Evolutionary conservation across 2,888 invertebrate species (phyloP), one percentile per base, ranked within the genome.

Genomic region (Hesperia comma): DNA sequence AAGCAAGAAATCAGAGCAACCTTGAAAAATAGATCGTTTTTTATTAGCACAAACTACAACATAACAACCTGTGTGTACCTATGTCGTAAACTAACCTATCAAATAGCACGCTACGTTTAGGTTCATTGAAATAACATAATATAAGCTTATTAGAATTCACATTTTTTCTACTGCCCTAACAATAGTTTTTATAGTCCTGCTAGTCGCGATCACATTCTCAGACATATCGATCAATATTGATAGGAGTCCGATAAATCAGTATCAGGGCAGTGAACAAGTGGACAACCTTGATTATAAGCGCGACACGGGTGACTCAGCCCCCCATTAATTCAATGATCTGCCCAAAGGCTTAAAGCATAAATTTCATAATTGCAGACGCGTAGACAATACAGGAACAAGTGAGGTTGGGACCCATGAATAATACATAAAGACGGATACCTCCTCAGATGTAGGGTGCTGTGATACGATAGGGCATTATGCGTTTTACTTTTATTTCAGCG

Each of bases 341-440:
- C 89, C 90, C 85, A 83, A 87, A 90, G 90, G 86, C 84, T 82
- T 82, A 76, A 83, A 82, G 85, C 84, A 91, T 90, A 90, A 87
- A 88, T 89, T 83, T 86, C 80, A 84, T 90, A 89, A 91, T 90
- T 91, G 86, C 85, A 83, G 82, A 84, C 83, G 82, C 84, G 87
- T 89, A 90, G 88, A 90, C 90, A 90, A 90, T 90, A 82, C 83
- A 82, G 83, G 83, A 87, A 88, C 87, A 88, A 86, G 85, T 87
- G 83, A 86, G 84, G 79, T 81, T 79, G 80, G 79, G 68, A 79
- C 76, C 76, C 77, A 88, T 92, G 88, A 89, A 92, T 92, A 87
- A 92, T 81, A 81, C 86, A 90, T 86, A 84, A 86, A 85, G 86
- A 75, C 75, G 79, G 80, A 85, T 84, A 79, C 77, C 77, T 78